Base-by-base conservation (phyloP, 2,888 invertebrate species). In the Chloroclysta siterata region DNA sequence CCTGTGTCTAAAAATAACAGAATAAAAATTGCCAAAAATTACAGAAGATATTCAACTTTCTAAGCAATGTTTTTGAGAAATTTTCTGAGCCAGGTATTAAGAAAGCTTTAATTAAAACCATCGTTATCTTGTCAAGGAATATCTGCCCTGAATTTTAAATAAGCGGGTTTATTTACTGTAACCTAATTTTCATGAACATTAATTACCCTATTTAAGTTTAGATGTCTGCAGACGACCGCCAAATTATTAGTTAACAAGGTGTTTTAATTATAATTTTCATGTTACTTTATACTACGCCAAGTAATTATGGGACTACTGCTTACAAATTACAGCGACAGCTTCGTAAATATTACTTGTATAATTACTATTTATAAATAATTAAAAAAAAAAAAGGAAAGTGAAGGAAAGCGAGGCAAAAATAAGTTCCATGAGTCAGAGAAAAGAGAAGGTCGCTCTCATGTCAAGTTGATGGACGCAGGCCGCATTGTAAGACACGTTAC, bases 191-290 rank as follows among this genome's bases (percentile, higher is more conserved):
- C 64, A 66, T 63, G 48, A 74, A 76, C 63, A 69, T 74, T 72
- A 79, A 78, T 78, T 72, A 71, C 70, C 60, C 60, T 66, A 72
- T 72, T 73, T 71, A 72, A 77, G 73, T 76, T 73, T 54, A 63
- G 66, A 72, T 54, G 71, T 74, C 70, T 75, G 72, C 46, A 70
- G 65, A 53, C 60, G 72, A 74, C 72, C 65, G 52, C 65, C 61
- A 70, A 74, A 77, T 69, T 63, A 63, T 59, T 66, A 73, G 71
- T 71, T 69, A 73, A 72, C 71, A 70, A 69, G 70, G 66, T 71
- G 68, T 71, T 74, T 70, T 72, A 73, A 77, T 73, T 73, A 75
- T 71, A n/a, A 65, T 72, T 75, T 76, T 70, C 65, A 67, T 58
- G 65, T 70, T 69, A 74, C 63, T 70, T 70, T 76, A 72, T 63